Evolutionary conservation across 2,113 vertebrate species (phyloP), one percentile per base, ranked within the genome.

Genomic region (Otolemur garnettii): DNA sequence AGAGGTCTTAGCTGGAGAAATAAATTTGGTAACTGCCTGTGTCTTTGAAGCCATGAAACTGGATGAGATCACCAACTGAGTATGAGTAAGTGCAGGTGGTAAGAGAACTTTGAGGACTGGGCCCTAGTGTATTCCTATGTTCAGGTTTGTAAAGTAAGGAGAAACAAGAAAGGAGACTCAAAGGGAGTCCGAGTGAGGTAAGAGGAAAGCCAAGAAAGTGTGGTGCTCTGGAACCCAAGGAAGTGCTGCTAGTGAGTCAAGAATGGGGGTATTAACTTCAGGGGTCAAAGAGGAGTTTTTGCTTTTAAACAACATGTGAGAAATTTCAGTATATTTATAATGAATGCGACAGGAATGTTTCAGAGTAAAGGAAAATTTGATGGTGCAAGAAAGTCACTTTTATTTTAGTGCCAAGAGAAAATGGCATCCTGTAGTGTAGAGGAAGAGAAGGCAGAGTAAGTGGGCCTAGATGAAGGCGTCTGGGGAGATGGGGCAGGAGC

Each of bases 251-350:
- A 7, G 22, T 89, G 19, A 35, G n/a, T 88, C 53, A 28, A 9
- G 21, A 81, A 50, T 35, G 22, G 57, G 2, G 1, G 21, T 88
- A 21, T n/a, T 59, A 90, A 50, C 55, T 87, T 26, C 6, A 62
- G 19, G 14, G 35, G 18, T 94, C 72, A 84, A 24, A 77, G 83
- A 59, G 26, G 26, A 86, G 10, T 10, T 60, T 93, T 45, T 59
- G 15, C 64, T 55, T 81, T 80, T 92, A 57, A 69, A 24, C 71
- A 91, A 91, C 22, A 22, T 79, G 35, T 24, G 62, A 90, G 53
- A 93, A 64, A 60, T 91, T 88, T 84, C 50, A 82, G 21, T 28
- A 42, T 84, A 53, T 94, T 82, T 90, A 57, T 90, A 68, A 90
- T 87, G 18, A 74, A 90, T 87, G 18, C 53, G 13, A 75, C 42